Conservation (phyloP, 2,113 vertebrate genomes). For the Papio anubis region DNA sequence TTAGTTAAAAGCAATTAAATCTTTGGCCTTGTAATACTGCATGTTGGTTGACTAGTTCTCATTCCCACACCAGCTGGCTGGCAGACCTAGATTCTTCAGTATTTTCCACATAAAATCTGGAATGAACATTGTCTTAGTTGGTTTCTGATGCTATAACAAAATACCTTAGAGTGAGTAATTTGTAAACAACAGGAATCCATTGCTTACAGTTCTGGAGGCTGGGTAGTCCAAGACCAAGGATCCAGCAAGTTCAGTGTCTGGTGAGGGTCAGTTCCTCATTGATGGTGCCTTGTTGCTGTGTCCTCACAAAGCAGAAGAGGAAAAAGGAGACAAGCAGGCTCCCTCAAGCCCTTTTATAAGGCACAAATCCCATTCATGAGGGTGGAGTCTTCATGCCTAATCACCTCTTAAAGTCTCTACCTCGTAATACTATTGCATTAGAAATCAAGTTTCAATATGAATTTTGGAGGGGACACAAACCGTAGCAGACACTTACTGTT, state of each 20-base stretch:
- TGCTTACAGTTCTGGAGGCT: neutral
- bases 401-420: neutral
- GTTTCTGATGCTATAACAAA: neutral
- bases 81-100: neutral
- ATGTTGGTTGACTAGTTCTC: neutral
- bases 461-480: neutral
- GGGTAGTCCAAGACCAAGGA: neutral
- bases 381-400: neutral
- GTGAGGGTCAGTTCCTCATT: neutral
- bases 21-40: neutral
- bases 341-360: neutral
- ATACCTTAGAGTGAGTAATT: neutral
- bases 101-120: neutral
- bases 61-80: neutral
- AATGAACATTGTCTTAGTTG: neutral
- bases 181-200: neutral
- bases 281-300: neutral
- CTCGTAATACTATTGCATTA: neutral
- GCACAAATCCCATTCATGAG: neutral
- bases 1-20: neutral
- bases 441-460: neutral
- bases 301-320: neutral
- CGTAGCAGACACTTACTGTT: neutral
- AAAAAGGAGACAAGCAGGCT: neutral
- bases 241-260: neutral